These are phyloP conservation scores for Poecilia latipinna DNA, from an alignment of 2,113 vertebrate species.

Conservation along the genomic window DNA sequence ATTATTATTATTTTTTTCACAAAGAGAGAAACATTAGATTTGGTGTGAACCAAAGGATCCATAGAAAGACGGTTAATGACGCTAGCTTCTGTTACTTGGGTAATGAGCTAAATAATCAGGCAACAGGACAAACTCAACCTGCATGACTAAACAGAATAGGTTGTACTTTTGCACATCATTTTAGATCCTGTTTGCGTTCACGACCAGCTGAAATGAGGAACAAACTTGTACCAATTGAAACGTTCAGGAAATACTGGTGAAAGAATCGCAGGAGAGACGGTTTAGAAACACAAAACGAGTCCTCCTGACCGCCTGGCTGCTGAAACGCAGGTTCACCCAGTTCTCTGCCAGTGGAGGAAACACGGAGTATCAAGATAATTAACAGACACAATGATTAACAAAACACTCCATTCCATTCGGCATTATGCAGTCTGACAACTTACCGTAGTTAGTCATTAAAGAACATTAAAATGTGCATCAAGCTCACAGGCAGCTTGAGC, in stretches of 20 bases:
- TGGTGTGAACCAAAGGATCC: no score
- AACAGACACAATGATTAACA: neutral
- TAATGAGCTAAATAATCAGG: neutral
- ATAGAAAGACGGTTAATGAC: neutral
- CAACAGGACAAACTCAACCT: neutral
- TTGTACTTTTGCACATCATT: neutral
- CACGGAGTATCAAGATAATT: no score
- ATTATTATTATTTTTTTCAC: no score
- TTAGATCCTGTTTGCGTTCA: neutral
- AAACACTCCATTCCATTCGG: neutral
- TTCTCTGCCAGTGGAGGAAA: no score
- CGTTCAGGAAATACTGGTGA: neutral
- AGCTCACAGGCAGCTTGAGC: no score
- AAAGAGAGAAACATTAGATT: no score
- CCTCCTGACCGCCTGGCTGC: no score
- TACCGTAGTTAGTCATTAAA: neutral
- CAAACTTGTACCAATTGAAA: neutral
- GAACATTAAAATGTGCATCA: neutral
- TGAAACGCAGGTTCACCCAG: no score
- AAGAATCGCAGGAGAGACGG: no score
- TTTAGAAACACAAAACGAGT: no score
- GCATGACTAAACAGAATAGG: no score
- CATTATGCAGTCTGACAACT: neutral
- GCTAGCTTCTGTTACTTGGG: neutral
- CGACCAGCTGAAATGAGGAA: neutral